A percentile compares a stretch with the other conserved stretches of the same genome.
Conservation (phyloP, 2,113 vertebrate species). For the Tringa solitaria region DNA sequence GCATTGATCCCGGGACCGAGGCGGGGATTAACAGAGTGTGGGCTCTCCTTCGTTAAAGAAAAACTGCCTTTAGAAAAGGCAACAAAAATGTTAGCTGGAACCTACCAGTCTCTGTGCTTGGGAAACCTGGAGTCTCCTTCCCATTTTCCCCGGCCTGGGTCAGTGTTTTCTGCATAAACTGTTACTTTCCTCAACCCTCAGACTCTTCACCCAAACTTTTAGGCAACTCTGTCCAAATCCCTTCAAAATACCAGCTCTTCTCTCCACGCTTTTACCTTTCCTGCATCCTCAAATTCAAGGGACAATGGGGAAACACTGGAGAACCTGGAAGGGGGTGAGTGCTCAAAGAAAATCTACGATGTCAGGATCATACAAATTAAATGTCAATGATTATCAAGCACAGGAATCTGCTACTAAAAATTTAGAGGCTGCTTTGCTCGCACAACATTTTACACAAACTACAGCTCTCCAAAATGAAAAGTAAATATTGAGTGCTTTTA, state of each 20-base stretch:
- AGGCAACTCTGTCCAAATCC: neutral
- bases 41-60: neutral
- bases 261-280: neutral
- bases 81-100: neutral
- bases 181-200: neutral
- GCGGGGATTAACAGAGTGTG: neutral
- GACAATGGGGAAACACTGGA: neutral
- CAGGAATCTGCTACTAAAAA: neutral
- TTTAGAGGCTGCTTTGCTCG: neutral
- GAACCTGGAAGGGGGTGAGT: neutral
- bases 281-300: neutral
- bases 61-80: neutral
- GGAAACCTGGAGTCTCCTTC: neutral
- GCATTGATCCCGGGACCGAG: neutral
- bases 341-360: neutral
- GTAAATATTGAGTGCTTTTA: neutral
- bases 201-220: neutral
- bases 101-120: accelerated
- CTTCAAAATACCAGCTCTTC: neutral
- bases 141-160: neutral
- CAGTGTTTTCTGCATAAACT: neutral
- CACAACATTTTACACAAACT: neutral
- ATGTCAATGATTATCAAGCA: neutral
- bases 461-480: neutral
- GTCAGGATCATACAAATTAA: neutral